Evolutionary conservation across 2,797 vertebrate species (phyloP).

Genomic region (Smutsia temminckii): DNA sequence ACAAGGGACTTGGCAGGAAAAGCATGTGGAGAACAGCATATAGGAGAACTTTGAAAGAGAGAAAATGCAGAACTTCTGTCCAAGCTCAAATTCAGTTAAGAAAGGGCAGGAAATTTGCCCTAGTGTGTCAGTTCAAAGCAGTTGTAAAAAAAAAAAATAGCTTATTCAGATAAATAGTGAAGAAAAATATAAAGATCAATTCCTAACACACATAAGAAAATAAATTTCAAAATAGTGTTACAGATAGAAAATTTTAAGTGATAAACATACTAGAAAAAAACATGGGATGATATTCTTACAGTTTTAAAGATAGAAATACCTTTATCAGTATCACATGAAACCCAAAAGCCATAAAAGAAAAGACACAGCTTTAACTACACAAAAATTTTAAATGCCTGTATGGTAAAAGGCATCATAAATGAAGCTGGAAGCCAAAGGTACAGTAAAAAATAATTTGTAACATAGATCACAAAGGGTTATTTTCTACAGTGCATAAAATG

Average conservation of each 20-base stretch:
- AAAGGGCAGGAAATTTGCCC: neutral
- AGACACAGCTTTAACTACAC: neutral
- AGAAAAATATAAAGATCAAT: neutral
- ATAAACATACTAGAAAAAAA: neutral
- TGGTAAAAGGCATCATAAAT: neutral
- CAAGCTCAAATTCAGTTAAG: neutral
- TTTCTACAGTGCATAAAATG: neutral
- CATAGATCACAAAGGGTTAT: neutral
- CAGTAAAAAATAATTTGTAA: neutral
- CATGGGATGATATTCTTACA: neutral
- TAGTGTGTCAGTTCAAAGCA: neutral
- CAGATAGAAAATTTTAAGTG: neutral
- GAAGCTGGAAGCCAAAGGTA: neutral
- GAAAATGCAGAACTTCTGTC: neutral
- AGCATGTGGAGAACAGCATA: neutral
- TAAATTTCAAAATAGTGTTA: neutral
- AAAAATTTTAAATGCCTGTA: neutral
- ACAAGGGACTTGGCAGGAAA: neutral
- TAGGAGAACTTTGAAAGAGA: neutral
- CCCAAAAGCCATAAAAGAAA: constrained; percentile 20
- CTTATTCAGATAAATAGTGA: neutral
- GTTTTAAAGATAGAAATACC: neutral
- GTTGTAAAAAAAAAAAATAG: neutral
- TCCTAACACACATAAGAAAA: neutral
- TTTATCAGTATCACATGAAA: constrained; percentile 16